Percentiles rank a stretch among this genome's conserved stretches.
These are phyloP conservation scores for Hystrix brachyura DNA, from an alignment of 2,113 vertebrate species.

Conservation along the genomic window DNA sequence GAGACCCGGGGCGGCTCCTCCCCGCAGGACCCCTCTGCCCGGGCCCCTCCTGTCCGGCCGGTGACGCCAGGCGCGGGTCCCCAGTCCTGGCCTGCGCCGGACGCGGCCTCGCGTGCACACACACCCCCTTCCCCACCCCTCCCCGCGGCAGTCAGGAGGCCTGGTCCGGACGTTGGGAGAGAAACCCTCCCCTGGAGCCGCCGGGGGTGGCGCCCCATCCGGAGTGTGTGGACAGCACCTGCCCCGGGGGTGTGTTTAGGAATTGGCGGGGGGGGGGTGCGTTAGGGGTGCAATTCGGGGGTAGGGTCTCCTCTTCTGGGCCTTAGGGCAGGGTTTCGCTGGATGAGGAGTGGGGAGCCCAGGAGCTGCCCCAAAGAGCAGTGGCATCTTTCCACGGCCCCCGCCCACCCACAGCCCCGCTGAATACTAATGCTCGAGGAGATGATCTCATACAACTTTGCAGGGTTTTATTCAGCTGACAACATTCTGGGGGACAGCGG, in stretches of 20 bases:
- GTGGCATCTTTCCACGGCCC: not conserved
- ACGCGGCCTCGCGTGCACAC: not conserved
- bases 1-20: not conserved
- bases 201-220: not conserved
- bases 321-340: not conserved
- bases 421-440: not conserved
- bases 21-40: not conserved
- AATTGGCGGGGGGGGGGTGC: not conserved
- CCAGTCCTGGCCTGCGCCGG: not conserved
- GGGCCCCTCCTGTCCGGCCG: not conserved
- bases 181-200: not conserved
- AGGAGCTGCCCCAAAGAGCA: not conserved
- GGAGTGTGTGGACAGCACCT: not conserved
- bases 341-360: not conserved
- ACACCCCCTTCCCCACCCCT: slow-evolving; percentile 45
- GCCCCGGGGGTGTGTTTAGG: not conserved
- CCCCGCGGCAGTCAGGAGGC: not conserved
- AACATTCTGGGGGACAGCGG: not conserved
- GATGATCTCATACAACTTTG: slow-evolving; percentile 82
- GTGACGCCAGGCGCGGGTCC: slow-evolving; percentile 39
- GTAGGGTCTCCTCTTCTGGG: not conserved
- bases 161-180: not conserved
- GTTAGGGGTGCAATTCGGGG: not conserved
- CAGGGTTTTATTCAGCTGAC: not conserved
- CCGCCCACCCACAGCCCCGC: not conserved